phyloP scores from a whole-genome alignment of 1,140 invertebrate genomes.

The Eriosoma lanigerum region DNA sequence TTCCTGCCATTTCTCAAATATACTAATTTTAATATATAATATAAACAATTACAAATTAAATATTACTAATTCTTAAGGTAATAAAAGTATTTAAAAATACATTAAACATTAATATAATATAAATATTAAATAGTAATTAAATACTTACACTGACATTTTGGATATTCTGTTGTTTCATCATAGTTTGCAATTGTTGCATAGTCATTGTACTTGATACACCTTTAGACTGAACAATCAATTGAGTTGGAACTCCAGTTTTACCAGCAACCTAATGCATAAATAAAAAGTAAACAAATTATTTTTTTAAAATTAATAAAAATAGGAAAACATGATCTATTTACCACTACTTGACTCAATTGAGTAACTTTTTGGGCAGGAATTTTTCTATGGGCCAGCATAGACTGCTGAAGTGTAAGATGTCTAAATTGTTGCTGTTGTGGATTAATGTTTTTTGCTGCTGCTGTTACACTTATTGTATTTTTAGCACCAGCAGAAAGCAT shows the following conservation, averaged over 20 bases:
- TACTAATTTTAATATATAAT: too few species aligned
- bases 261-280: constrained; percentile 1
- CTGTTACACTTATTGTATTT: constrained; percentile 57
- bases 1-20: too few species aligned
- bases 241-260: constrained; percentile 22
- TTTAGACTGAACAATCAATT: constrained; percentile 32
- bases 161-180: constrained; percentile 72
- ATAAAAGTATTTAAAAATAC: too few species aligned
- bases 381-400: constrained; percentile 65
- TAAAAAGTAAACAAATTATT: neutral
- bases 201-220: constrained; percentile 64
- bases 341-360: constrained; percentile 62
- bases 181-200: constrained; percentile 67
- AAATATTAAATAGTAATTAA: constrained; percentile 25
- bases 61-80: too few species aligned
- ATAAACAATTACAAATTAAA: too few species aligned
- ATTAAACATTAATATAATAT: neutral
- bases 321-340: constrained; percentile 45
- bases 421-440: constrained; percentile 68
- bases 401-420: constrained; percentile 69
- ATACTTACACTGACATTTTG: constrained; percentile 57
- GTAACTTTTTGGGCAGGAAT: constrained; percentile 65
- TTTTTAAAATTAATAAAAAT: constrained; percentile 13
- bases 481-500: constrained; percentile 52
- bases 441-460: constrained; percentile 62